Evolutionary conservation across 2,113 vertebrate genomes (phyloP), one percentile per base, ranked within the genome.

Genomic region (Paraplagusia blochii): DNA sequence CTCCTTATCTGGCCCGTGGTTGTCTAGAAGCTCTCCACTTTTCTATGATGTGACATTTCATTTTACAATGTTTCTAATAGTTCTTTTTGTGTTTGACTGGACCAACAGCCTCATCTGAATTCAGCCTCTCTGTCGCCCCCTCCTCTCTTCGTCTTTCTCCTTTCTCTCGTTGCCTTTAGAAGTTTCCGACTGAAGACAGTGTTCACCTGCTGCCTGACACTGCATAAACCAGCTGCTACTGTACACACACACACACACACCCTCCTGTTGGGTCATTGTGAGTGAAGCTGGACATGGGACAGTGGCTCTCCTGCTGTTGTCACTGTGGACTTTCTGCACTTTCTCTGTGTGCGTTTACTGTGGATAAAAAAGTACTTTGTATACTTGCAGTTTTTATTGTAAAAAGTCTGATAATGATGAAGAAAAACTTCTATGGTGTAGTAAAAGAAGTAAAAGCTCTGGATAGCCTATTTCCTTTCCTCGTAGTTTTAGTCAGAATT

Each of bases 161-260:
- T 72, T 75, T 74, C 58, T 76, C 72, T 73, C 45, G 69, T 69
- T 66, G 59, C 68, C 72, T 82, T 88, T 62, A 66, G 66, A 88
- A 72, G 79, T 61, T 77, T 78, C 85, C 69, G 83, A 74, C 75
- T 22, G 44, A 62, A 75, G 71, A 76, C 74, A 74, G 72, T 72
- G 17, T 84, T 89, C 87, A 88, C 84, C 87, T 89, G 88, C 86
- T 79, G 81, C 76, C 71, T 72, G 62, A 74, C 69, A 69, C 73
- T 34, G 65, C 82, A 67, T 62, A 77, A 73, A 80, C 79, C 87
- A 88, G 84, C 87, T 90, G 88, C 77, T 83, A 83, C 77, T 80
- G 83, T 74, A 73, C 75, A 81, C 74, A 72, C 53, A 59, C 45
- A 51, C 2, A 11, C 11, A 10, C 36, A 38, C 36, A 38, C 9